phyloP scores from a whole-genome alignment of 2,113 vertebrate genomes.

The Brachionichthys hirsutus region DNA sequence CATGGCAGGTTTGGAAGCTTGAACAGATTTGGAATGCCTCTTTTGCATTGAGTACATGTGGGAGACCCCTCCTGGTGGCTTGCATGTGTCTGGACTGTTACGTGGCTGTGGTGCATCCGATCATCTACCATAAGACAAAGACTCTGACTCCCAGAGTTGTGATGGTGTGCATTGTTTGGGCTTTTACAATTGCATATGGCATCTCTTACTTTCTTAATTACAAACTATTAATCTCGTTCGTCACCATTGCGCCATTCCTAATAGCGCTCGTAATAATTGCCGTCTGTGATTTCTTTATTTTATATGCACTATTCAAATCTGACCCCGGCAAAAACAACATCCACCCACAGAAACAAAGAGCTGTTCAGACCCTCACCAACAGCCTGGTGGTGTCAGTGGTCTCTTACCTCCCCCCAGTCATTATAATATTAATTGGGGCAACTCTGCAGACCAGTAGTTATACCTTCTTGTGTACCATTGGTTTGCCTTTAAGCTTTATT shows the following conservation, averaged over 20 bases:
- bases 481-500: background rate
- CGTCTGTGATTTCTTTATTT: slow-evolving; percentile 51
- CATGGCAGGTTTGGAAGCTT: fast-evolving
- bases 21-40: fast-evolving
- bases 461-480: background rate
- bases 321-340: slow-evolving; percentile 28
- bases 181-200: background rate
- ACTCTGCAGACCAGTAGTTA: background rate
- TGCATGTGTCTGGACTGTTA: slow-evolving; percentile 67
- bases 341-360: slow-evolving; percentile 64
- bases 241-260: background rate
- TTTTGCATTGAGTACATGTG: slow-evolving; percentile 34
- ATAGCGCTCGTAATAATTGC: slow-evolving; percentile 22
- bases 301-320: slow-evolving; percentile 38
- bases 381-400: slow-evolving; percentile 51
- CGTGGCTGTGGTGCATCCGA: slow-evolving; percentile 67
- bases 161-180: slow-evolving; percentile 39
- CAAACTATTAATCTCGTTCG: fast-evolving
- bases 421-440: background rate
- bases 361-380: slow-evolving; percentile 57
- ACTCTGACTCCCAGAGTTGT: slow-evolving; percentile 43
- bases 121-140: slow-evolving; percentile 53
- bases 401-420: slow-evolving; percentile 48
- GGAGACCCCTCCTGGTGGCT: slow-evolving; percentile 61
- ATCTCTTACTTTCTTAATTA: background rate